Evolutionary conservation across 2,113 vertebrate genomes (phyloP).

Genomic region (Malaclemys terrapin): DNA sequence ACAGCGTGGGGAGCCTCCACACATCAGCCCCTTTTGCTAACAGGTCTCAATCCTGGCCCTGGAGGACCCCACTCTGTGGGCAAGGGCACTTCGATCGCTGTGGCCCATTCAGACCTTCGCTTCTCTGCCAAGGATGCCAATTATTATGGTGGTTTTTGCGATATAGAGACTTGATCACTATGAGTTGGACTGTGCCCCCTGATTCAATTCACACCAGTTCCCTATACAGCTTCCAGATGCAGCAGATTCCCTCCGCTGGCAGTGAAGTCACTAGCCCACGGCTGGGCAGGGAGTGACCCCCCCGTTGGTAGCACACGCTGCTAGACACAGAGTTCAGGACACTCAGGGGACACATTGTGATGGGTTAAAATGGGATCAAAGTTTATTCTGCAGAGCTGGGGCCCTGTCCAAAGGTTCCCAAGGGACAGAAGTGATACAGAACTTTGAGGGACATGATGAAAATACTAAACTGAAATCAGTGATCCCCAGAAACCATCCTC

Average conservation of each 20-base stretch:
- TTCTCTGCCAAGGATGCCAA: neutral
- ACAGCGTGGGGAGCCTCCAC: too few species aligned
- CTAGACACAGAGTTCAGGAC: neutral
- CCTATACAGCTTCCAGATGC: neutral
- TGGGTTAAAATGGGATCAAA: neutral
- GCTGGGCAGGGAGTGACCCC: neutral
- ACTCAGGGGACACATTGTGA: neutral
- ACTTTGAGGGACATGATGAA: conserved; percentile 7
- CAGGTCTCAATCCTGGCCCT: neutral
- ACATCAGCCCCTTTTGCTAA: neutral
- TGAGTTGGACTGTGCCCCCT: neutral
- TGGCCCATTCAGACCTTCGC: neutral
- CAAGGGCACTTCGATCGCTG: neutral
- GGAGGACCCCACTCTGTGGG: neutral
- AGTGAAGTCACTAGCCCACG: neutral
- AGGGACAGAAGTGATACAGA: conserved; percentile 34
- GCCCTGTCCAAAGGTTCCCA: neutral
- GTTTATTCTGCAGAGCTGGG: neutral
- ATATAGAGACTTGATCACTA: conserved; percentile 17
- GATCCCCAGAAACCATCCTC: conserved; percentile 32
- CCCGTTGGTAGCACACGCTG: neutral
- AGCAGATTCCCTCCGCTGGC: too few species aligned
- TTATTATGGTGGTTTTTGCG: neutral
- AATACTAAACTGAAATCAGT: conserved; percentile 39
- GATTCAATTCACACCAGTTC: neutral